Base-by-base conservation (phyloP, 2,888 invertebrate species). In the Drepana falcataria region DNA sequence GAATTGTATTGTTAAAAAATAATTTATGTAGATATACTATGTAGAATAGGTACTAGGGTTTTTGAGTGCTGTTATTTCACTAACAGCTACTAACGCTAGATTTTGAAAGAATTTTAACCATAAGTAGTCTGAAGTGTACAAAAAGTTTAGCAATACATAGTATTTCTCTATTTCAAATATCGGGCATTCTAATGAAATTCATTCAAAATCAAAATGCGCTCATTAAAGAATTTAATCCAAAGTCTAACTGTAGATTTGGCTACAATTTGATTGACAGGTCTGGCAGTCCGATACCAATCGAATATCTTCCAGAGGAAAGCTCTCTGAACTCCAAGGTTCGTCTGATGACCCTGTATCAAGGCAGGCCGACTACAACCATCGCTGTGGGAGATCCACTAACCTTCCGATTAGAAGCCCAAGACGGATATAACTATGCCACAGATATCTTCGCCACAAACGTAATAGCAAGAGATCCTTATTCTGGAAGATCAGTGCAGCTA, bases 401-500 rank as follows among this genome's bases (percentile, higher is more conserved):
- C 5, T 97, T 98, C 91, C 93, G 96, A 59, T 83, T 98, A 52
- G 97, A 97, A 86, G 95, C 97, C 0, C 96, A 97, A 82, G 96
- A 97, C 70, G 97, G 97, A 59, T 96, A 96, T 71, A 96, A 96
- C 75, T 96, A 97, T 68, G 94, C 94, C 0, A 95, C 95, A 0
- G 97, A 98, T 71, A 97, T 98, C 64, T 98, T 98, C 76, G 97
- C 97, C 0, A 97, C 97, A 0, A 97, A 97, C 81, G 97, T 98
- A 2, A 95, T 97, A 7, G 97, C 97, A 0, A 93, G 97, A 72
- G 97, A 98, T 92, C 97, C 97, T 1, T 97, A 97, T 77, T 96
- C 97, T 0, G 97, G 97, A 57, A 91, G 97, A 77, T 96, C 96
- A 35, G 97, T 97, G 51, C 97, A 97, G 73, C 91, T 97, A 0